These are phyloP conservation scores for Casuarius casuarius DNA, from an alignment of 2,113 vertebrate species.

Conservation along the genomic window DNA sequence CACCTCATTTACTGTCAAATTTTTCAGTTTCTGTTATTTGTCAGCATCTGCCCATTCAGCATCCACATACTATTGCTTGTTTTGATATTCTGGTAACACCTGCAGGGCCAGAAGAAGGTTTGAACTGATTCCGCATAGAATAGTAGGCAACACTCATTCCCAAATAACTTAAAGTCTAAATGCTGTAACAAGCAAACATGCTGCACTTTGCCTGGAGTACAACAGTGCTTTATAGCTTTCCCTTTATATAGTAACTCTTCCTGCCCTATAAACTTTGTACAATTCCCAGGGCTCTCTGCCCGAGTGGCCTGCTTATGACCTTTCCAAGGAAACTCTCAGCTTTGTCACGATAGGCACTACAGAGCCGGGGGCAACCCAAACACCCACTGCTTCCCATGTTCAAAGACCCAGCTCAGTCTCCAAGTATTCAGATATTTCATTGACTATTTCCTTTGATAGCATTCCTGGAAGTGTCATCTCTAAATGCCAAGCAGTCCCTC, in stretches of 20 bases:
- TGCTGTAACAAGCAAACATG: background rate
- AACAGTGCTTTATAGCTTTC: background rate
- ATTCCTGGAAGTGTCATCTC: background rate
- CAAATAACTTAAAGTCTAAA: background rate
- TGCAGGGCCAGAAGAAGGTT: background rate
- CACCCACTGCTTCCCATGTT: background rate
- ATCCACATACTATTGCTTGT: background rate
- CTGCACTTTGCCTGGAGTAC: background rate
- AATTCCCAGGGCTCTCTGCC: background rate
- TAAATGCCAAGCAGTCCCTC: background rate
- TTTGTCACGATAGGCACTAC: background rate
- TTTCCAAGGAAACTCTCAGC: background rate
- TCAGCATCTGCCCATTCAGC: background rate
- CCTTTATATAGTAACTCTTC: background rate
- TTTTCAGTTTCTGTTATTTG: background rate
- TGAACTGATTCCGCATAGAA: background rate
- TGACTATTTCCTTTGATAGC: background rate
- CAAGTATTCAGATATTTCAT: background rate
- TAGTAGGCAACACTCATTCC: background rate
- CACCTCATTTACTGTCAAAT: background rate
- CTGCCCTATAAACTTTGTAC: background rate
- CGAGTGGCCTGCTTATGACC: background rate
- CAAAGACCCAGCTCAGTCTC: background rate
- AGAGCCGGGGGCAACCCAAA: background rate
- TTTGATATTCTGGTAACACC: background rate